phyloP scores from a whole-genome alignment of 2,888 invertebrate genomes.

The Andrena dorsata region DNA sequence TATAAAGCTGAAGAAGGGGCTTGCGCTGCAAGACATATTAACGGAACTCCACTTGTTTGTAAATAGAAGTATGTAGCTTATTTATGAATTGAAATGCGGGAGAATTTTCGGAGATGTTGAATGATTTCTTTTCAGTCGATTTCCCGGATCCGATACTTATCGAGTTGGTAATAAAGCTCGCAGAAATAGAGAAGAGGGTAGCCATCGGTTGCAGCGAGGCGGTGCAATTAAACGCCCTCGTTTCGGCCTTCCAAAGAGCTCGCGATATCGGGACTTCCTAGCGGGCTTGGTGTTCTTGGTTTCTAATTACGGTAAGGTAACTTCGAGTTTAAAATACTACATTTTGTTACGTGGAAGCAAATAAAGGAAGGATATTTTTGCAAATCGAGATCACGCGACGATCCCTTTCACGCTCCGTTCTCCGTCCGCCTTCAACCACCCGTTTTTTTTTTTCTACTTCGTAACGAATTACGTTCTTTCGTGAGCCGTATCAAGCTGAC shows the following conservation, averaged over 20 bases:
- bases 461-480: slow-evolving; percentile 60
- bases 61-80: slow-evolving; percentile 91
- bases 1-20: slow-evolving; percentile 94
- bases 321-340: neutral
- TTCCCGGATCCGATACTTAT: slow-evolving; percentile 93
- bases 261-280: slow-evolving; percentile 86
- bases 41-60: slow-evolving; percentile 95
- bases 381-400: slow-evolving; percentile 4
- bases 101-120: neutral
- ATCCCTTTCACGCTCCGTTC: neutral
- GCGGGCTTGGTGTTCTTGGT: neutral
- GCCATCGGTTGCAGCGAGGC: slow-evolving; percentile 95
- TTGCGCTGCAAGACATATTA: slow-evolving; percentile 96
- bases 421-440: neutral
- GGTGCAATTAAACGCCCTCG: slow-evolving; percentile 94
- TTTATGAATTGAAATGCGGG: neutral
- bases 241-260: slow-evolving; percentile 94
- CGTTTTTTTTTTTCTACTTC: neutral
- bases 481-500: slow-evolving; percentile 53
- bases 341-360: neutral
- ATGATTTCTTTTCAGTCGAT: slow-evolving; percentile 89
- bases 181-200: slow-evolving; percentile 95
- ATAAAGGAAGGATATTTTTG: slow-evolving; percentile 25
- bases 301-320: slow-evolving; percentile 23
- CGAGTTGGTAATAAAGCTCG: slow-evolving; percentile 93